phyloP scores from a whole-genome alignment of 2,113 vertebrate species.

The Charadrius vociferus region DNA sequence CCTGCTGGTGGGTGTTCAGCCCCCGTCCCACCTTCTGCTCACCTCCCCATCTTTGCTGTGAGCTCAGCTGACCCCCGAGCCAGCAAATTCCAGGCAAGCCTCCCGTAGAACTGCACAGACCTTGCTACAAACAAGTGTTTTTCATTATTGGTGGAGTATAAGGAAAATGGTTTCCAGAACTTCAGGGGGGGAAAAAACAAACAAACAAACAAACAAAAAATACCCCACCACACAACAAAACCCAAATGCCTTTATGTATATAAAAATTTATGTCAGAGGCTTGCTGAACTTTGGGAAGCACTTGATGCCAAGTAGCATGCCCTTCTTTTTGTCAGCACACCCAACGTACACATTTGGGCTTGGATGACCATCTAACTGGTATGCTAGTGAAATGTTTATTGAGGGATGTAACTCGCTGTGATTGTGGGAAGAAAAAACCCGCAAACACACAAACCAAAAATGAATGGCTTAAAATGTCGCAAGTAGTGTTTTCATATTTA shows the following conservation, averaged over 20 bases:
- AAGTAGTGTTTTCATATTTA: not conserved
- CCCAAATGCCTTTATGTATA: not conserved
- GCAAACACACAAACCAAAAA: not conserved
- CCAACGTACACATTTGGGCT: not conserved
- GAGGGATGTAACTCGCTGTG: not conserved
- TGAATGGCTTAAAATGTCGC: not conserved
- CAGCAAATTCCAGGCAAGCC: not conserved
- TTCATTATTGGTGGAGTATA: constrained; percentile 27
- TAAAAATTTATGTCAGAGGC: not conserved
- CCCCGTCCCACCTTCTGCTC: not conserved
- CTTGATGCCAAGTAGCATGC: not conserved
- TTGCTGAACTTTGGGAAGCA: not conserved
- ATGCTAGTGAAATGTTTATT: not conserved
- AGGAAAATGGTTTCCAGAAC: constrained; percentile 44
- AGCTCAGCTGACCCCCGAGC: not conserved
- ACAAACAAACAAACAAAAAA: too few relatives aligned
- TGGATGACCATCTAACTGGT: not conserved
- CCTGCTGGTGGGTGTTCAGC: not conserved
- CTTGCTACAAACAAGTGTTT: constrained; percentile 42
- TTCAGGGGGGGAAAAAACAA: not conserved
- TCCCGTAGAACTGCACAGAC: not conserved
- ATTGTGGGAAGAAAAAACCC: not conserved
- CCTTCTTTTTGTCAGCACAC: not conserved
- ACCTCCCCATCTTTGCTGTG: not conserved
- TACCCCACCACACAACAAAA: too few relatives aligned